Evolutionary conservation across 1,140 invertebrate species (phyloP).

Genomic region (Dreissena rostriformis): DNA sequence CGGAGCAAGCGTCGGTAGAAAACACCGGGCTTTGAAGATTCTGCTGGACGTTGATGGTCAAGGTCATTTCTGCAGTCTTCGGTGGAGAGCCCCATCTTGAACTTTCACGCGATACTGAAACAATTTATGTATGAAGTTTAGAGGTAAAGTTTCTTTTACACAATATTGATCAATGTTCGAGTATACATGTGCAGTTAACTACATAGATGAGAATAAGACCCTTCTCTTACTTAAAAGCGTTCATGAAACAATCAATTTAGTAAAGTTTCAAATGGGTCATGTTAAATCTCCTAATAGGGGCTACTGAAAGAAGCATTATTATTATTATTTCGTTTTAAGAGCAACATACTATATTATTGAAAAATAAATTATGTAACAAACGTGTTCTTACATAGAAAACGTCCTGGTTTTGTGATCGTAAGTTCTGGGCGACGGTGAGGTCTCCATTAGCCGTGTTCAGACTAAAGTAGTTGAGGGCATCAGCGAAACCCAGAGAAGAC

Average conservation of each 20-base stretch:
- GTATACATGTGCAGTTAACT: too few relatives aligned
- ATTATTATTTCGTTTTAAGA: too few relatives aligned
- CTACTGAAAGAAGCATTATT: too few relatives aligned
- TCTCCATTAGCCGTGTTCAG: slow-evolving; percentile 36
- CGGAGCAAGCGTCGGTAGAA: not conserved
- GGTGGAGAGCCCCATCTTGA: slow-evolving; percentile 47
- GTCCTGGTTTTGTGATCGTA: not conserved
- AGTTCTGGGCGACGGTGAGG: not conserved
- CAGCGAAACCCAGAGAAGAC: slow-evolving; percentile 50
- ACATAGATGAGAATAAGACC: too few relatives aligned
- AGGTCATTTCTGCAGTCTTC: slow-evolving; percentile 14
- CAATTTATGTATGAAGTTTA: not conserved
- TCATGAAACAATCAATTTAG: too few relatives aligned
- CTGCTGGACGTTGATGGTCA: slow-evolving; percentile 56
- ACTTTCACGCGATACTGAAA: slow-evolving; percentile 48
- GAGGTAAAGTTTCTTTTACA: too few relatives aligned
- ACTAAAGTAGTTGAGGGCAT: slow-evolving; percentile 58
- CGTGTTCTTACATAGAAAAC: slow-evolving; percentile 30
- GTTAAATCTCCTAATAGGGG: too few relatives aligned
- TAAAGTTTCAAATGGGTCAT: too few relatives aligned
- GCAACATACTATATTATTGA: too few relatives aligned
- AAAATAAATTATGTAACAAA: too few relatives aligned
- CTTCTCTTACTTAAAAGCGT: too few relatives aligned
- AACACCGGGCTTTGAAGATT: slow-evolving; percentile 57
- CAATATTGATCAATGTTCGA: too few relatives aligned